phyloP scores from a whole-genome alignment of 2,797 vertebrate species.

The Yasuhikotakia modesta region DNA sequence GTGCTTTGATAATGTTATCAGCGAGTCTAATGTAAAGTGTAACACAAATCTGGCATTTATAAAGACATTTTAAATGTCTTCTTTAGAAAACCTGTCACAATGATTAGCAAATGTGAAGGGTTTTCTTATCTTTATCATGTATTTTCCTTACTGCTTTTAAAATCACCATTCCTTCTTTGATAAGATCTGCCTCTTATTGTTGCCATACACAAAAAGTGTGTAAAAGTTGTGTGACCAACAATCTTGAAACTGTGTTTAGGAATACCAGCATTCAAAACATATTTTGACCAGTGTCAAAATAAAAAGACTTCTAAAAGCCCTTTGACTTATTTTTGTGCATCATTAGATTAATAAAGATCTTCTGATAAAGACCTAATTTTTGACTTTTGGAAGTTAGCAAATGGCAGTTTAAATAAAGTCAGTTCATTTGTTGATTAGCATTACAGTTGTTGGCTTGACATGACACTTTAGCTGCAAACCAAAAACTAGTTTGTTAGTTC shows the following conservation, averaged over 20 bases:
- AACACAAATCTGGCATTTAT: background rate
- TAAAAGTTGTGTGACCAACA: background rate
- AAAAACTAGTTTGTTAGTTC: constrained; percentile 33
- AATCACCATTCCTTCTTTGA: background rate
- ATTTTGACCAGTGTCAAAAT: background rate
- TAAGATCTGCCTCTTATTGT: background rate
- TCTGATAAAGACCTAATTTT: constrained; percentile 6
- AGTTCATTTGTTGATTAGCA: background rate
- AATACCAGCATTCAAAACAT: background rate
- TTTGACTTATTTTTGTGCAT: background rate
- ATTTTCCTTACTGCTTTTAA: background rate
- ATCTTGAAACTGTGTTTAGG: background rate
- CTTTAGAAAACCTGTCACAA: constrained; percentile 16
- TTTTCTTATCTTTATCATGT: constrained; percentile 36
- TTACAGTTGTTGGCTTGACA: constrained; percentile 8
- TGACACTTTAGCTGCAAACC: background rate
- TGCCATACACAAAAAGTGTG: background rate
- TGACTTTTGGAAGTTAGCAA: background rate
- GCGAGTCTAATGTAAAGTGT: constrained; percentile 16
- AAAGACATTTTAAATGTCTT: constrained; percentile 41
- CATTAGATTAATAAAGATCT: background rate
- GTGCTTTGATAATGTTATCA: constrained; percentile 45
- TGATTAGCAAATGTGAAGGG: constrained; percentile 26
- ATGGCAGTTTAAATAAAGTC: background rate
- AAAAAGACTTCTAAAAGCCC: background rate